These are phyloP conservation scores for Drosophila kepulauana DNA, from an alignment of 1,140 invertebrate species.

Conservation along the genomic window DNA sequence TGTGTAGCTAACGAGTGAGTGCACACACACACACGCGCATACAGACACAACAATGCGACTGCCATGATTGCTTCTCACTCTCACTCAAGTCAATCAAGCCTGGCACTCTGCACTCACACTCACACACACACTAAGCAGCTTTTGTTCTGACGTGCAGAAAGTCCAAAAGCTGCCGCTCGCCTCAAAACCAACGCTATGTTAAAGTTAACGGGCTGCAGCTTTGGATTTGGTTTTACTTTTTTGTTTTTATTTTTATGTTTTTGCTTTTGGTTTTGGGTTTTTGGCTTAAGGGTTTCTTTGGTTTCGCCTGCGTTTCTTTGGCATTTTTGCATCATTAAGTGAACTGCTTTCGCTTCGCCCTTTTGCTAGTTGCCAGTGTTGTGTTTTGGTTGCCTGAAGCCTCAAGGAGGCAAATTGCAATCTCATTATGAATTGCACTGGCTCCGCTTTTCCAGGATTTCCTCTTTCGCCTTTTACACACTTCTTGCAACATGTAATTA, in stretches of 20 bases:
- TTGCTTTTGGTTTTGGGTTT: not conserved
- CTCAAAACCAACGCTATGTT: conserved; percentile 27
- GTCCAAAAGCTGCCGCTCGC: conserved; percentile 17
- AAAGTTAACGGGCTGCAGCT: conserved; percentile 36
- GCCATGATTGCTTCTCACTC: conserved; percentile 16
- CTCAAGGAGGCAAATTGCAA: conserved; percentile 32
- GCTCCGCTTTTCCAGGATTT: conserved; percentile 49
- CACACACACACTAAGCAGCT: conserved; percentile 18
- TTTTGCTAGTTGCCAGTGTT: not conserved
- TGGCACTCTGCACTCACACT: not conserved
- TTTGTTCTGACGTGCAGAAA: conserved; percentile 26
- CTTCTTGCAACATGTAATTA: conserved; percentile 43
- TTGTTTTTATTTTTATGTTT: conserved; percentile 4
- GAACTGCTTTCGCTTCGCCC: conserved; percentile 5
- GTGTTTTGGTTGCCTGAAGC: conserved; percentile 10
- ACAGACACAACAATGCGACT: conserved; percentile 27
- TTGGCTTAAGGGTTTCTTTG: conserved; percentile 32
- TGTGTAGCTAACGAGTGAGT: conserved; percentile 66
- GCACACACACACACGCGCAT: conserved; percentile 21
- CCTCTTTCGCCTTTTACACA: conserved; percentile 34
- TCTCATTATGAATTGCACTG: conserved; percentile 45
- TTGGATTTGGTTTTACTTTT: conserved; percentile 35
- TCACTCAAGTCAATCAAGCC: conserved; percentile 15
- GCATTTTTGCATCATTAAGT: conserved; percentile 43
- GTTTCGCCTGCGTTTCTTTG: conserved; percentile 15